phyloP scores from a whole-genome alignment of 1,140 invertebrate genomes.

The Papilio machaon region DNA sequence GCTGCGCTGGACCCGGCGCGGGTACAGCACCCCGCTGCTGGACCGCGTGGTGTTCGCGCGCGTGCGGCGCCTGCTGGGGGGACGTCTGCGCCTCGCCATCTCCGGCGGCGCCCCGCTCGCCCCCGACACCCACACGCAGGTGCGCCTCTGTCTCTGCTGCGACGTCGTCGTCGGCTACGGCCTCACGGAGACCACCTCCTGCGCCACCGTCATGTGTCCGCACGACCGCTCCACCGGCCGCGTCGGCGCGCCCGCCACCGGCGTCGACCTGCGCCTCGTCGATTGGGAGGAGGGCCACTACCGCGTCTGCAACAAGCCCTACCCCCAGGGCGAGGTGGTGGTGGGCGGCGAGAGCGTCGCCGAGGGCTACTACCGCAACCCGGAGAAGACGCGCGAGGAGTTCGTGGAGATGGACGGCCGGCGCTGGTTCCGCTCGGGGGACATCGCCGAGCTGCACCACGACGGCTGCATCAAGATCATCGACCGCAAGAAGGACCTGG shows the following conservation, averaged over 20 bases:
- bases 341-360: slow-evolving; percentile 96
- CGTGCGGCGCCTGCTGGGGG: slow-evolving; percentile 92
- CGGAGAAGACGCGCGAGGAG: slow-evolving; percentile 94
- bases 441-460: slow-evolving; percentile 96
- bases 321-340: slow-evolving; percentile 95
- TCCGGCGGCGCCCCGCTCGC: slow-evolving; percentile 97
- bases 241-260: slow-evolving; percentile 94
- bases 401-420: slow-evolving; percentile 88
- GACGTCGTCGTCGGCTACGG: slow-evolving; percentile 97
- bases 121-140: slow-evolving; percentile 97
- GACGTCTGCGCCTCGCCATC: slow-evolving; percentile 92
- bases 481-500: slow-evolving; percentile 99
- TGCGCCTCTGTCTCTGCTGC: slow-evolving; percentile 95
- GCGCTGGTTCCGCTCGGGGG: slow-evolving; percentile 97
- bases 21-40: slow-evolving; percentile 92
- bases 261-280: slow-evolving; percentile 92
- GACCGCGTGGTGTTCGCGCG: slow-evolving; percentile 90
- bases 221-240: slow-evolving; percentile 84
- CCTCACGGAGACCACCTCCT: slow-evolving; percentile 97
- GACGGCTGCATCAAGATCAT: slow-evolving; percentile 98
- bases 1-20: slow-evolving; percentile 90
- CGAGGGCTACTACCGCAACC: slow-evolving; percentile 96
- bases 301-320: slow-evolving; percentile 92
- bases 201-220: slow-evolving; percentile 94
- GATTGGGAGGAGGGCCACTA: slow-evolving; percentile 99